A percentile compares a stretch with the other conserved stretches of the same genome.
Conservation (phyloP, 2,797 vertebrate genomes). For the Eremophila alpestris region DNA sequence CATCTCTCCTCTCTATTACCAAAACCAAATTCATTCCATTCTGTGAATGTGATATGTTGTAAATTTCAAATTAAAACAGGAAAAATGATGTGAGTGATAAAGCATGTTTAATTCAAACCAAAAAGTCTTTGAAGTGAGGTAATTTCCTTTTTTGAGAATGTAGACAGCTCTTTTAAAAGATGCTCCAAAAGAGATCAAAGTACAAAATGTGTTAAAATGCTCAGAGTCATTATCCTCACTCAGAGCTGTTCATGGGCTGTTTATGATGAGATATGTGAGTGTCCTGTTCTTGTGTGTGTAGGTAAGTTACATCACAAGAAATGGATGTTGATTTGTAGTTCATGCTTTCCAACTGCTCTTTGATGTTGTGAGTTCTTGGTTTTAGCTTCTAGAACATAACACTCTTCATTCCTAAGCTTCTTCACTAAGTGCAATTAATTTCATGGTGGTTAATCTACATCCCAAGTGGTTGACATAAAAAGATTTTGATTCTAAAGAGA, state of each 20-base stretch:
- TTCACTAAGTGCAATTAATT: not conserved
- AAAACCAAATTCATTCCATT: not conserved
- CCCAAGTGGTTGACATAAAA: not conserved
- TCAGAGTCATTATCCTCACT: not conserved
- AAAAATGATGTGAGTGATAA: not conserved
- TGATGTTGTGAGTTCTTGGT: not conserved
- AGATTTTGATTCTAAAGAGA: not conserved
- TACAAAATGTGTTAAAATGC: not conserved
- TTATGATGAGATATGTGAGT: not conserved
- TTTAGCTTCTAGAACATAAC: not conserved
- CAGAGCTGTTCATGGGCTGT: not conserved
- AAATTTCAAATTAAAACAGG: not conserved
- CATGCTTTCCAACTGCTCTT: not conserved
- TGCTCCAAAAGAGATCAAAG: not conserved
- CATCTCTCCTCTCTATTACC: not conserved
- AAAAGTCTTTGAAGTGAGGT: not conserved
- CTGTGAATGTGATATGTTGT: not conserved
- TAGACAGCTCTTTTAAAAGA: not conserved
- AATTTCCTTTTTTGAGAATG: not conserved
- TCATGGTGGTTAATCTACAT: not conserved
- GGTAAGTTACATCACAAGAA: not conserved
- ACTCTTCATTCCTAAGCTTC: not conserved
- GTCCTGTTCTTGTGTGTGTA: not conserved
- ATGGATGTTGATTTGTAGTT: not conserved
- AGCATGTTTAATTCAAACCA: not conserved